Evolutionary conservation across 2,888 invertebrate species (phyloP), one percentile per base, ranked within the genome.

Genomic region (Diarsia mendica): DNA sequence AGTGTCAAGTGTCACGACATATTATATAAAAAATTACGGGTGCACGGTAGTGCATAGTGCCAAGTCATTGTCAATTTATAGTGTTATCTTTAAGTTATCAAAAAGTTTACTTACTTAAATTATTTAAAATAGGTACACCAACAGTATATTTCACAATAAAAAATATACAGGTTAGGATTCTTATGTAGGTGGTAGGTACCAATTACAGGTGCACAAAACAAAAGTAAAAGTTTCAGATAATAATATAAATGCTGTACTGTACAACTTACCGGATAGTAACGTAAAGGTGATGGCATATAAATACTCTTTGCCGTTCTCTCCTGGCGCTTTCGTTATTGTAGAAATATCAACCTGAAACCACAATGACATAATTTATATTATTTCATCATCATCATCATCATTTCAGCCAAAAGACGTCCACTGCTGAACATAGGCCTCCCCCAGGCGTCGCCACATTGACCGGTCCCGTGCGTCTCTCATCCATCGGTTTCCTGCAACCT

Each of bases 241-340:
- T 58, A 28, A 5, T 39, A 5, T 39, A 15, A 58, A 33, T 33
- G 18, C 18, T 18, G 0, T 33, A 60, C 15, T 18, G 58, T 28
- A 8, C 18, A 18, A 33, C 60, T 95, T 94, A 99, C 99, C 99
- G 93, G 99, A 99, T 89, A 99, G 96, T 86, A 99, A 97, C 33
- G 99, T 99, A 93, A 99, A 99, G 6, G 99, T 99, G 87, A 99
- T 98, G 72, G 99, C 99, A 93, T 98, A 99, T 77, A 99, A 95
- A 87, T 97, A 97, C 88, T 98, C 98, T 89, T 97, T 97, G 44
- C 97, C 96, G 80, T 97, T 97, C 92, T 98, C 98, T 33, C 97
- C 97, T 33, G 97, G 97, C 90, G 98, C 98, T 91, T 98, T 98
- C 60, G 98, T 98, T 92, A 98, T 98, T 64, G 98, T 98, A 79